Base-by-base conservation (phyloP, 1,140 invertebrate species). In the Tyrophagus putrescentiae region DNA sequence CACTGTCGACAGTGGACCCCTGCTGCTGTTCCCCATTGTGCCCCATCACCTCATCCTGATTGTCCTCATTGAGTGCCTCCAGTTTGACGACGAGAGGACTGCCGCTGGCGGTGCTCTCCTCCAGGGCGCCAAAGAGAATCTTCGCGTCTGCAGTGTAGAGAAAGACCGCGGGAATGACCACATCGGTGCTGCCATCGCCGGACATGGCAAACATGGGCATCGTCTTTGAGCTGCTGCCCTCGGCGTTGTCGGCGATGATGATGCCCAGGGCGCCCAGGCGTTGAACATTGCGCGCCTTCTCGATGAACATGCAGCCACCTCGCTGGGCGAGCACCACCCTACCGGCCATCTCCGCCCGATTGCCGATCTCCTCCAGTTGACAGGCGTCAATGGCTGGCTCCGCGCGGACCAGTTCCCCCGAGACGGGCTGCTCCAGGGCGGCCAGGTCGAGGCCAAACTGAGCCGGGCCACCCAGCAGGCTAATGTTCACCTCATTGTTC, bases 151-250 rank as follows among this genome's bases (percentile, higher is more conserved):
- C 71, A n/a, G 77, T 78, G 70, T 90, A 96, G 9, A 97, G 75
- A 70, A 97, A 96, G 0, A 94, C 83, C 16, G 90, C 77, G 0
- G 92, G 90, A 68, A 97, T 95, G 50, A 73, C 79, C 1, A 96
- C 82, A 70, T 96, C 87, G 67, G 87, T 81, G 7, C 76, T 80
- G 0, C 87, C 89, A 74, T 94, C 90, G 1, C 89, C 90, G 9
- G 88, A 93, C 92, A 98, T 97, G 1, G 87, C 87, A 75, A 97
- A 97, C 74, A 93, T 79, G 0, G 85, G 81, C 1, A 84, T 82
- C 23, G 75, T 80, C 23, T 80, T 75, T 18, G 81, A 78, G 45
- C 80, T 83, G 21, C 84, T 83, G 25, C 80, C 83, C 18, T 78
- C 73, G 32, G 81, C 78, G 72, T 94, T 92, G 72, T 97, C 92